Percentiles rank a stretch among this genome's conserved stretches.
These are phyloP conservation scores for Acleris sparsana DNA, from an alignment of 2,888 invertebrate species.

Conservation along the genomic window DNA sequence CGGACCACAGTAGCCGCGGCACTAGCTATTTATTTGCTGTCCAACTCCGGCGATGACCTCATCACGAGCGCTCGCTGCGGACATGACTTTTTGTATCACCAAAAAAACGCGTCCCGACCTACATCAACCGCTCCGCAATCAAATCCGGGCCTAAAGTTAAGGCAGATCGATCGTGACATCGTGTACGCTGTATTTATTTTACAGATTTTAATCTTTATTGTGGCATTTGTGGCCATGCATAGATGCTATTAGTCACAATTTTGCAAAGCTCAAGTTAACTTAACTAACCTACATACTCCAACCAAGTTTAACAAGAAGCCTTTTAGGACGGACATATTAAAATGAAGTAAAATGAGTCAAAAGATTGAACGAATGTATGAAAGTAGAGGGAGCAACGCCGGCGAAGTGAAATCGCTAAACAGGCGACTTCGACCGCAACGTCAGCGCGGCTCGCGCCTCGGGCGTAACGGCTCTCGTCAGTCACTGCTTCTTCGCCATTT, in stretches of 20 bases:
- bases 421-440: conserved; percentile 5
- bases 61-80: conserved; percentile 50
- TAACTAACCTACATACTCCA: too few relatives aligned
- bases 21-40: conserved; percentile 28
- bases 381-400: too few relatives aligned
- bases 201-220: too few relatives aligned
- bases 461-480: background rate
- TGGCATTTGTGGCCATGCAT: too few relatives aligned
- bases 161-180: conserved; percentile 20
- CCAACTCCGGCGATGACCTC: conserved; percentile 58
- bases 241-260: too few relatives aligned
- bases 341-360: too few relatives aligned
- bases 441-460: conserved; percentile 4
- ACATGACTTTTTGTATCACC: conserved; percentile 60
- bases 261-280: too few relatives aligned
- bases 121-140: conserved; percentile 69
- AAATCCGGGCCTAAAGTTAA: conserved; percentile 42
- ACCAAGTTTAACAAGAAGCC: too few relatives aligned
- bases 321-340: too few relatives aligned
- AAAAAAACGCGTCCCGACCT: conserved; percentile 71
- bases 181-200: too few relatives aligned
- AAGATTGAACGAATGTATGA: too few relatives aligned
- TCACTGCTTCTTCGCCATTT: too few relatives aligned
- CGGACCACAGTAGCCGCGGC: conserved; percentile 29
- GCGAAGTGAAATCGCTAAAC: conserved; percentile 38